Conservation (phyloP, 2,113 vertebrate species). For the Aphyosemion australe region DNA sequence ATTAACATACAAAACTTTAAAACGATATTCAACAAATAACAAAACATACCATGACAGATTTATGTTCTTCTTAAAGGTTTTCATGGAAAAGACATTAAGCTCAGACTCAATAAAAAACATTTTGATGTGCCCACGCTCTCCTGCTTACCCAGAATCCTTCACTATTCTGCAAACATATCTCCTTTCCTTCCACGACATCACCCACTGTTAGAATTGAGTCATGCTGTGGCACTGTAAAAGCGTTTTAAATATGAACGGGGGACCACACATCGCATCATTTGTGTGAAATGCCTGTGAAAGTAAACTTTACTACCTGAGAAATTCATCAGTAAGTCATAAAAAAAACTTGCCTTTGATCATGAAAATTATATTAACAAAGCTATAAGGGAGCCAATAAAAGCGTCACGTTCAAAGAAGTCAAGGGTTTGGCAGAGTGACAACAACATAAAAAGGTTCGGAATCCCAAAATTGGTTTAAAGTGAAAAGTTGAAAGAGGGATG, state of each 20-base stretch:
- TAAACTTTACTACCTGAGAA: slow-evolving; percentile 15
- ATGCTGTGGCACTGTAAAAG: background rate
- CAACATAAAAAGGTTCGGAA: slow-evolving; percentile 56
- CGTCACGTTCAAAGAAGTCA: slow-evolving; percentile 15
- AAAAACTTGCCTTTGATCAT: slow-evolving; percentile 45
- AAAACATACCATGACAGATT: too few species aligned
- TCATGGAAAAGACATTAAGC: too few species aligned
- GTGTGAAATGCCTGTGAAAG: slow-evolving; percentile 18
- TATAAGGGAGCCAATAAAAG: slow-evolving; percentile 46
- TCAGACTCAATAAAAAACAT: too few species aligned
- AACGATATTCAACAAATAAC: too few species aligned
- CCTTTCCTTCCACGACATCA: too few species aligned
- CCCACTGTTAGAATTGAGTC: too few species aligned
- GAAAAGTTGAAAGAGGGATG: slow-evolving; percentile 62
- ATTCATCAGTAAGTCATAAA: slow-evolving; percentile 27
- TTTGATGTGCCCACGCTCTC: too few species aligned
- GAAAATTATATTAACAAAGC: slow-evolving; percentile 21
- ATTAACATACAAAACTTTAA: too few species aligned
- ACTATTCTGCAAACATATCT: too few species aligned
- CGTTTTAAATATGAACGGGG: slow-evolving; percentile 13
- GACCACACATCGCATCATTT: slow-evolving; percentile 33
- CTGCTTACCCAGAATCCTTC: too few species aligned
- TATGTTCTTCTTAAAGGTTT: too few species aligned
- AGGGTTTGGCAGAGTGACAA: slow-evolving; percentile 47
- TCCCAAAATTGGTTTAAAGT: slow-evolving; percentile 69